Evolutionary conservation across 2,113 vertebrate genomes (phyloP), one percentile per base, ranked within the genome.

Genomic region (Psittacula cyanocephala): DNA sequence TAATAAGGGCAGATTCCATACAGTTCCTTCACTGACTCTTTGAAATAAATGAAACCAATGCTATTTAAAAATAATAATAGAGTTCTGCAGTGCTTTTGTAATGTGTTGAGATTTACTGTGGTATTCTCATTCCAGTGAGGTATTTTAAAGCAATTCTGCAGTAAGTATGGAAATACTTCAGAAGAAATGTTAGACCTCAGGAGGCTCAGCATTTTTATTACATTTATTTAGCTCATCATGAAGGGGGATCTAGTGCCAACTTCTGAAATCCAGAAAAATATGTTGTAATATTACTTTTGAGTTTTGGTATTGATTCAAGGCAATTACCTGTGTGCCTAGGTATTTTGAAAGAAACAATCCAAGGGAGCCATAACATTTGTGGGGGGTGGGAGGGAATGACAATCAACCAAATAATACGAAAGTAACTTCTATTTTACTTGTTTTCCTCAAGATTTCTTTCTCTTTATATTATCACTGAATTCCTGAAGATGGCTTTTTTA

Each of bases 131-230:
- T 93, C 76, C 37, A 39, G 70, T 82, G 72, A 91, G 91, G 93
- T 89, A 95, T 96, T 96, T 93, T 86, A 93, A 97, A 96, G 89
- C 88, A 92, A 91, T 95, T 97, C 91, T 96, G 57, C 69, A 96
- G 33, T 96, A 97, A 96, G 84, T 86, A 94, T 86, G 90, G 71
- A 92, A 92, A 95, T 93, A 86, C 75, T 96, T 96, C 62, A 53
- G 72, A 92, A 97, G 57, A 93, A 98, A 93, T 91, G 91, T 44
- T 95, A 94, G 81, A 90, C 81, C 47, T 95, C 44, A 52, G 85
- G 68, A 90, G 94, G 96, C 95, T 97, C 93, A 97, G 65, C 70
- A 4, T 87, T 97, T 95, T 97, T 96, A 97, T 97, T 97, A 86
- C 77, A 91, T 92, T 89, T 96, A 96, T 96, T 96, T 87, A 86